Base-by-base conservation (phyloP, 2,888 invertebrate genomes). In the Sphinx pinastri region DNA sequence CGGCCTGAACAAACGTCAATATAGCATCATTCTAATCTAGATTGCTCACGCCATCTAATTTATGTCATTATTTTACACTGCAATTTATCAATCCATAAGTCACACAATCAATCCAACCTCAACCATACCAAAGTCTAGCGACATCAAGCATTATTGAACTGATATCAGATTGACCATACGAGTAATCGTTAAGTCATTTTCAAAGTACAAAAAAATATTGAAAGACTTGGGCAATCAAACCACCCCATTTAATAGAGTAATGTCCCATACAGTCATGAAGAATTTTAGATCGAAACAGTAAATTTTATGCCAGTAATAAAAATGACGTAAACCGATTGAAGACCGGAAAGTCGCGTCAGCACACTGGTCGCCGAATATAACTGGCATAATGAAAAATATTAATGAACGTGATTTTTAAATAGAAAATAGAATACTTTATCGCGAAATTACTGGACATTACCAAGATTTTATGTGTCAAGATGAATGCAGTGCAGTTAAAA, bases 271-370 rank as follows among this genome's bases (percentile, higher is more conserved):
- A 60, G 45, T 16, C 16, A 55, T 69, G 73, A 74, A 76, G 75
- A 78, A 77, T 79, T 80, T 77, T 74, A 79, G 77, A 72, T 68
- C 72, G 78, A 77, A 47, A 75, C 76, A 77, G 78, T 84, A 84
- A 84, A 86, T 77, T 86, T 85, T 86, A 87, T 76, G 77, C 71
- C 73, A 60, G 52, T 75, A 75, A 79, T 85, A 84, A 86, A 86
- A 82, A 71, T 58, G 74, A 71, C 76, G 73, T 79, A 79, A 81
- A 72, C 74, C 74, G 79, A 79, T 74, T 76, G 68, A 74, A 75
- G 73, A 75, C 76, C 70, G 68, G 73, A 72, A 79, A 78, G 72
- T 73, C 71, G 71, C 58, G 75, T 80, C 78, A 79, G 81, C 79
- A 31, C 54, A 19, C 12, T 60, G 12, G 12, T 16, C 16, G 16